Conservation (phyloP, 2,888 invertebrate genomes). For the Macrophya annulata region DNA sequence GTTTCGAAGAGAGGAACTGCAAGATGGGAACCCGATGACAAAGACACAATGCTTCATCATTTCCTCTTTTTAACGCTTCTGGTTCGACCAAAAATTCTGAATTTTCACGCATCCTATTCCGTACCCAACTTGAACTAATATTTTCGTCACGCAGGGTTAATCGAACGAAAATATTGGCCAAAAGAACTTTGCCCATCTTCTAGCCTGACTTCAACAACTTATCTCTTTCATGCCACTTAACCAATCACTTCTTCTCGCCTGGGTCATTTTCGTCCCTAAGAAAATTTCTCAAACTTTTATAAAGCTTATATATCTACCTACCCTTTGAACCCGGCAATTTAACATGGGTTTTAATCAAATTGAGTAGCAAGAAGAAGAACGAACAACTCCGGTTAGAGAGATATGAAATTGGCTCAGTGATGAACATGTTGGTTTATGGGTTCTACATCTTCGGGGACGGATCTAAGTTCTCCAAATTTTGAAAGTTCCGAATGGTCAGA, state of each 20-base stretch:
- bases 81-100: constrained; percentile 19
- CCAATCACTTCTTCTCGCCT: not conserved
- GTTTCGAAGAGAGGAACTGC: not conserved
- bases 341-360: not conserved
- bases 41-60: constrained; percentile 34
- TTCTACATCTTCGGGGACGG: not conserved
- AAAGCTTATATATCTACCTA: not conserved
- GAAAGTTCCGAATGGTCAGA: too few species aligned
- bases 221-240: constrained; percentile 14
- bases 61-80: constrained; percentile 30
- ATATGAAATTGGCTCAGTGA: not conserved
- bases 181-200: constrained; percentile 38
- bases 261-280: not conserved
- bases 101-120: constrained; percentile 7
- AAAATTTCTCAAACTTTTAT: not conserved
- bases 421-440: not conserved
- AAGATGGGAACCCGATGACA: not conserved
- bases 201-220: not conserved
- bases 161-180: constrained; percentile 47
- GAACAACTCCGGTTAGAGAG: not conserved
- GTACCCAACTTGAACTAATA: constrained; percentile 14
- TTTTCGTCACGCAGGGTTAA: constrained; percentile 39
- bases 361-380: not conserved
- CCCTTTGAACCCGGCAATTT: not conserved
- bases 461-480: too few species aligned